phyloP scores from a whole-genome alignment of 1,140 invertebrate genomes.

The Drosophila eugracilis region DNA sequence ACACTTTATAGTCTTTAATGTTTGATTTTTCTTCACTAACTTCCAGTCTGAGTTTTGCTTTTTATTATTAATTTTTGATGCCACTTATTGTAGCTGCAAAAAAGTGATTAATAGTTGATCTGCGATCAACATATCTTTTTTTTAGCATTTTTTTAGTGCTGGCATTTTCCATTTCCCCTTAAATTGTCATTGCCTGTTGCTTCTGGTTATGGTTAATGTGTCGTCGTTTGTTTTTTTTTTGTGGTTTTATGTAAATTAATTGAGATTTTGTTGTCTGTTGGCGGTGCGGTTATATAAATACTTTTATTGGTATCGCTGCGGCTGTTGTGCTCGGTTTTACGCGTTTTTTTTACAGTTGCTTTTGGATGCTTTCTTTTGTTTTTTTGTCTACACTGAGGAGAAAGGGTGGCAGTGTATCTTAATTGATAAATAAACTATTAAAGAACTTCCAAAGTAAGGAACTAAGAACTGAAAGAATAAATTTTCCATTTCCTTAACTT shows the following conservation, averaged over 20 bases:
- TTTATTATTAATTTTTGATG: too few species aligned
- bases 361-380: constrained; percentile 1
- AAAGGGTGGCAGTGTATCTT: background rate
- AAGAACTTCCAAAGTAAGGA: too few species aligned
- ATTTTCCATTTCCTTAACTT: too few species aligned
- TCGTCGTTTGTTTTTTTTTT: constrained; percentile 16
- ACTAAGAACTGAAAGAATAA: too few species aligned
- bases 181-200: constrained; percentile 11
- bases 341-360: constrained; percentile 1
- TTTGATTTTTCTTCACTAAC: too few species aligned
- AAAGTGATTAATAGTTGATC: too few species aligned
- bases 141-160: too few species aligned
- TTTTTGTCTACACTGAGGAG: background rate
- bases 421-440: background rate
- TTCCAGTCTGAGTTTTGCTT: too few species aligned
- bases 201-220: constrained; percentile 17
- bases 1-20: background rate
- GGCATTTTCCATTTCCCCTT: too few species aligned
- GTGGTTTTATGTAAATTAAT: constrained; percentile 34
- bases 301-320: constrained; percentile 24
- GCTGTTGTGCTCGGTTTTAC: background rate
- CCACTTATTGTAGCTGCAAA: too few species aligned
- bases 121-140: background rate
- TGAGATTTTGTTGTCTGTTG: constrained; percentile 21
- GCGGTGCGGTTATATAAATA: constrained; percentile 19